Evolutionary conservation across 1,140 invertebrate genomes (phyloP), one percentile per base, ranked within the genome.

Genomic region (Palaemon carinicauda): DNA sequence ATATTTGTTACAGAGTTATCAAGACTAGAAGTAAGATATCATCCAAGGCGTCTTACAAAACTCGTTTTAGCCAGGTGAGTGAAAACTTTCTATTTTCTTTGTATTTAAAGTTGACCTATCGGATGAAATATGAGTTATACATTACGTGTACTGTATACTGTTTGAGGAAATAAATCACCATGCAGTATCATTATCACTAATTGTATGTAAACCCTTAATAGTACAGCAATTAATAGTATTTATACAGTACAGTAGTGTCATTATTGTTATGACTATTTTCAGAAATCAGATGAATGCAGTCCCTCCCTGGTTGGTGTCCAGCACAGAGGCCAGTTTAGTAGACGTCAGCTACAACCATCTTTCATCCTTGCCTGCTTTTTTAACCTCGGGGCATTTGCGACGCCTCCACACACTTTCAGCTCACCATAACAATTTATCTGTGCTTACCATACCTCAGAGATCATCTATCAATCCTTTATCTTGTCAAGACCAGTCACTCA

Each of bases 401-500:
- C 84, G 84, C 78, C 84, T 86, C 41, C 84, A 86, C 78, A 86
- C 84, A 24, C 60, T 86, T 51, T 86, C 84, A 21, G 84, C 77
- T 3, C 84, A 86, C 84, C 84, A 86, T 65, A 86, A 86, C 50
- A 29, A 60, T 27, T 77, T 86, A 9, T 71, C 84, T 41, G 51
- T 51, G 19, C 80, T 86, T 54, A 56, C 78, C 15, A 51, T 86
- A 21, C 84, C 84, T 24, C 77, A 86, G 50, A 33, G 78, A 10
- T 19, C 73, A 10, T 21, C 65, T 31, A 17, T 50, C 29, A 69
- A 24, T 19, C 77, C 19, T 14, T 69, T 21, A 19, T 60, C 27
- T 52, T 56, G 51, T 50, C 24, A 53, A 14, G 24, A n/a, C 74
- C 69, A 54, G 41, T 12, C 73, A n/a, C 41, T 33, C 52, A 52